Evolutionary conservation across 2,797 vertebrate genomes (phyloP), one percentile per base, ranked within the genome.

Genomic region (Eleutherodactylus coqui): DNA sequence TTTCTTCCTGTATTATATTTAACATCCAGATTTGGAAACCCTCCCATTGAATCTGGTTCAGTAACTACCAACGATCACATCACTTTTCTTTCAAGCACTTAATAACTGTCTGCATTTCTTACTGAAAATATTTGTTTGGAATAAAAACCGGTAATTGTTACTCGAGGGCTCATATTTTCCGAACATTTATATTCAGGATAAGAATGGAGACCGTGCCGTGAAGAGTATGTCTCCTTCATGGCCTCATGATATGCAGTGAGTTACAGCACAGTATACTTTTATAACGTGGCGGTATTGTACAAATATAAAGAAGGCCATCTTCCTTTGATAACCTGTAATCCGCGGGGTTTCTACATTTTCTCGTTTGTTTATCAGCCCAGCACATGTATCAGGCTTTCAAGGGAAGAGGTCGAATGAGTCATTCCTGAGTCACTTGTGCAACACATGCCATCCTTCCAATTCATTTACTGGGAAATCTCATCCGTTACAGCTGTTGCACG

Each of bases 341-440:
- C 21, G 4, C 14, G 62, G 60, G 53, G 69, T 82, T 86, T 67
- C 60, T 82, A 47, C 47, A 2, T 55, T 67, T 85, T 79, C 51
- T 58, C 51, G 60, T 76, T 76, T 86, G 60, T 83, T 82, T 77
- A 82, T 86, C 79, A 64, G 34, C 72, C 38, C 24, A 58, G 79
- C 85, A 83, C 75, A 87, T 87, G 49, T 21, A 60, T 83, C 73
- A 73, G 62, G 73, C 47, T 75, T 82, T 76, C 55, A 72, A 67
- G 47, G 21, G 73, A 86, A 55, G n/a, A 55, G 73, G 27, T 73
- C 55, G 62, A 27, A 78, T 86, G 85, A 86, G 34, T 86, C 73
- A 86, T 86, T 41, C n/a, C 73, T 77, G 85, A 86, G 79, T 83
- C 75, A 86, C 72, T 86, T 82, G 85, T 82, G 60, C 64, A 87